These are phyloP conservation scores for Platorchestia sp. DNA, from an alignment of 1,140 invertebrate genomes.

Conservation along the genomic window DNA sequence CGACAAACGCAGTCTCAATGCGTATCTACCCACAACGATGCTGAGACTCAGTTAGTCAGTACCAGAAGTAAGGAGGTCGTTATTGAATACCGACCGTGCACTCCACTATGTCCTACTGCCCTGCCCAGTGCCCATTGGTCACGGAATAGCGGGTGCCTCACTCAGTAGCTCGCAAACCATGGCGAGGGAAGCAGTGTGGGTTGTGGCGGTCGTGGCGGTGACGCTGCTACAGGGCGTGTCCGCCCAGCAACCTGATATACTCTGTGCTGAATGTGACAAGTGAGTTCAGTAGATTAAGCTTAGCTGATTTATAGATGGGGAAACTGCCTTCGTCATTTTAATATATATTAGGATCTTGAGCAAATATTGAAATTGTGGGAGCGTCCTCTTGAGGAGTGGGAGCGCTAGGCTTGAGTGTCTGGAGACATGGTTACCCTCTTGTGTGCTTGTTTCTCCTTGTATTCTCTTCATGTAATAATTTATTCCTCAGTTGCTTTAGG, in stretches of 20 bases:
- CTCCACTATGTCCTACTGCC: too few species aligned
- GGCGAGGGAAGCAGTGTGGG: conserved; percentile 1
- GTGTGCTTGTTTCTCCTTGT: not conserved
- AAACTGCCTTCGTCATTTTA: not conserved
- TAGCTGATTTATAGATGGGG: not conserved
- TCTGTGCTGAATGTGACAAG: conserved; percentile 40
- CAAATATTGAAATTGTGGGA: not conserved
- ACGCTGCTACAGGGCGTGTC: conserved; percentile 24
- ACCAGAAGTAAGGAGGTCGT: too few species aligned
- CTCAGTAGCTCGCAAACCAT: conserved; percentile 26
- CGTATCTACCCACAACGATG: too few species aligned
- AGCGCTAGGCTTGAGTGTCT: not conserved
- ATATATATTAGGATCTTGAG: not conserved
- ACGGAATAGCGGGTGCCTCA: too few species aligned
- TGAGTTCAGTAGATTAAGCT: not conserved
- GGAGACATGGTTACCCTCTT: not conserved
- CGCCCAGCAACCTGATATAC: conserved; percentile 9
- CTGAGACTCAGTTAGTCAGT: too few species aligned
- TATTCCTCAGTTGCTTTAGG: too few species aligned
- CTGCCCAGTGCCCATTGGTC: too few species aligned
- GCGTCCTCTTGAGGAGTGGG: not conserved
- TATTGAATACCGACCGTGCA: too few species aligned
- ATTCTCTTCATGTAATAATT: too few species aligned
- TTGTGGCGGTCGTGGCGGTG: not conserved
- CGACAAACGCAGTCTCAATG: too few species aligned